phyloP scores from a whole-genome alignment of 2,888 invertebrate species.

The Trissonchulus latispiculum region DNA sequence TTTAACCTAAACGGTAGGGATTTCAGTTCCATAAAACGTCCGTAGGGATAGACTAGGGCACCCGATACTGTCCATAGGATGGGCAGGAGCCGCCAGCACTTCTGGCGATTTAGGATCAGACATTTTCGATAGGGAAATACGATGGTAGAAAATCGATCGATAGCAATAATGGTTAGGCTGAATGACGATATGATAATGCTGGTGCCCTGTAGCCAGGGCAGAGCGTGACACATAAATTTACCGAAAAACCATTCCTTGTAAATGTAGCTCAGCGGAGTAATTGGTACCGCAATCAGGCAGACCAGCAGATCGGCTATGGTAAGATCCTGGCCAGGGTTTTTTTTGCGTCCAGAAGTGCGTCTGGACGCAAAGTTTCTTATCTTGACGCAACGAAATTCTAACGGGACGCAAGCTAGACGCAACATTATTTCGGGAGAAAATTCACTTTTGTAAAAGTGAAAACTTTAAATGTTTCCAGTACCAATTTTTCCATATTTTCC shows the following conservation, averaged over 20 bases:
- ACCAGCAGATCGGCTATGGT: constrained; percentile 86
- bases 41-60: constrained; percentile 83
- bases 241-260: constrained; percentile 86
- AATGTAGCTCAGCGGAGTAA: constrained; percentile 87
- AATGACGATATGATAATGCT: constrained; percentile 94
- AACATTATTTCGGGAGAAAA: too few relatives aligned
- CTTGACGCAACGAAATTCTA: too few relatives aligned
- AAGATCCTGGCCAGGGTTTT: too few relatives aligned
- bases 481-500: too few relatives aligned
- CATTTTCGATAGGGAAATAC: constrained; percentile 24
- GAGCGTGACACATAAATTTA: constrained; percentile 72
- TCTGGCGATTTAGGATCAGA: neutral
- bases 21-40: constrained; percentile 60
- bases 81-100: neutral
- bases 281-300: constrained; percentile 84
- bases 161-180: constrained; percentile 88
- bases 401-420: too few relatives aligned
- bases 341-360: too few relatives aligned
- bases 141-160: constrained; percentile 65
- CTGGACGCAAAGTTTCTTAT: too few relatives aligned
- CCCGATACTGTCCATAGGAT: constrained; percentile 49
- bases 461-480: too few relatives aligned
- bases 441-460: too few relatives aligned
- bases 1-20: constrained; percentile 11
- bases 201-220: constrained; percentile 83